phyloP scores from a whole-genome alignment of 1,140 invertebrate species.

The Papilio aristodemus region DNA sequence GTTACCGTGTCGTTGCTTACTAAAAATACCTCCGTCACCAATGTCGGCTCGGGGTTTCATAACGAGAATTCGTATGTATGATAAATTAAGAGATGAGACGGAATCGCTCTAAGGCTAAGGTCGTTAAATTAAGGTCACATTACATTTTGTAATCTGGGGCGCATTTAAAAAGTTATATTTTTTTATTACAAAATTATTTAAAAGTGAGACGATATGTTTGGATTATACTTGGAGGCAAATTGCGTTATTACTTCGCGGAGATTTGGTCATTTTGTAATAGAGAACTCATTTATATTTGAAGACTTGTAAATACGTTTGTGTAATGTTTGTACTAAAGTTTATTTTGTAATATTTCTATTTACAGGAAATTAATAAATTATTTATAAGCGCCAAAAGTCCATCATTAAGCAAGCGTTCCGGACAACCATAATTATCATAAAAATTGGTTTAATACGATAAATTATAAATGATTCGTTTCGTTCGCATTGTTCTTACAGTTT shows the following conservation, averaged over 20 bases:
- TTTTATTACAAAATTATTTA: constrained; percentile 30
- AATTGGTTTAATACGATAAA: too few relatives aligned
- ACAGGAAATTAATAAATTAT: neutral
- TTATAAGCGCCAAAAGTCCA: too few relatives aligned
- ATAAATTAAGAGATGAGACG: constrained; percentile 48
- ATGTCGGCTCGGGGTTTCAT: constrained; percentile 43
- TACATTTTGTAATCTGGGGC: constrained; percentile 25
- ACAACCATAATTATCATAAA: too few relatives aligned
- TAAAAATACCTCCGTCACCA: constrained; percentile 18
- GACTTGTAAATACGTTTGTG: neutral
- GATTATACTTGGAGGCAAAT: neutral
- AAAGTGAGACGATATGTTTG: constrained; percentile 21
- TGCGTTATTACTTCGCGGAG: constrained; percentile 16
- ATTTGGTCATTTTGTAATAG: constrained; percentile 14
- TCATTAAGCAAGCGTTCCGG: too few relatives aligned
- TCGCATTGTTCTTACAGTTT: too few relatives aligned
- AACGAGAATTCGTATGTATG: constrained; percentile 50
- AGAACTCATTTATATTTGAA: neutral
- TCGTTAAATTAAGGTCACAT: constrained; percentile 40
- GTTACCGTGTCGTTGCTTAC: constrained; percentile 21
- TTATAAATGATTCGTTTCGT: too few relatives aligned
- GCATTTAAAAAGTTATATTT: constrained; percentile 17
- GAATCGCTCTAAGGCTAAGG: constrained; percentile 51
- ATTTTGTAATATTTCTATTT: neutral
- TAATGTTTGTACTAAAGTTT: neutral